Conservation (phyloP, 2,888 invertebrate genomes). For the Epicampocera succincta region DNA sequence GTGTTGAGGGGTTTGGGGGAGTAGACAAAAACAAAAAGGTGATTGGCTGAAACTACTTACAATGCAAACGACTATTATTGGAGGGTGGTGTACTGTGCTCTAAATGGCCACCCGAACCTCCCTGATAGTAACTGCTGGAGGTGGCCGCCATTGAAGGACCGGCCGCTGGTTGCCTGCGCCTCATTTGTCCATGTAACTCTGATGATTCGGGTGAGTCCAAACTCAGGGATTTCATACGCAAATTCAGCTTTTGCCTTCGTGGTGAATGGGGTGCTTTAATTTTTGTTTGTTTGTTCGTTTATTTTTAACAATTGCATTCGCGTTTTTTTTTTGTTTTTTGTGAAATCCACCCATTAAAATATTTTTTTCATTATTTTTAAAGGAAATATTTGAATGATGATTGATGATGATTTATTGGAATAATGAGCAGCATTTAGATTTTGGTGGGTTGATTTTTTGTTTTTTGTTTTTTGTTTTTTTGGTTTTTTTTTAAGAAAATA, state of each 20-base stretch:
- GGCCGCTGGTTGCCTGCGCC: slow-evolving; percentile 87
- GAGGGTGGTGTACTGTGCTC: slow-evolving; percentile 82
- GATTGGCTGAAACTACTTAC: slow-evolving; percentile 82
- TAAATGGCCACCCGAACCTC: slow-evolving; percentile 81
- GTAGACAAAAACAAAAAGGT: not conserved
- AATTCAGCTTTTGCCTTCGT: slow-evolving; percentile 96
- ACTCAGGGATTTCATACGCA: slow-evolving; percentile 98
- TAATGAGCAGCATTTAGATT: slow-evolving; percentile 62
- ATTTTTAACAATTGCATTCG: slow-evolving; percentile 36
- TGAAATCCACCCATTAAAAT: slow-evolving; percentile 20
- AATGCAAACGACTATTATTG: slow-evolving; percentile 84
- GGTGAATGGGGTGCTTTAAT: slow-evolving; percentile 95
- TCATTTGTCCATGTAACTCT: slow-evolving; percentile 87
- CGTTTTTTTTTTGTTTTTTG: not conserved
- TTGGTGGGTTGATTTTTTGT: slow-evolving; percentile 30
- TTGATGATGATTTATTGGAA: slow-evolving; percentile 58
- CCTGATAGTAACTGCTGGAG: slow-evolving; percentile 76
- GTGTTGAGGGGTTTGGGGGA: not conserved
- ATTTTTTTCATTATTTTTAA: slow-evolving; percentile 13
- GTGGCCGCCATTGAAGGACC: slow-evolving; percentile 82
- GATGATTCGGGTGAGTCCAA: slow-evolving; percentile 97
- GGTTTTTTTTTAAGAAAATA: slow-evolving; percentile 36
- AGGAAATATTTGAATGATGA: slow-evolving; percentile 51
- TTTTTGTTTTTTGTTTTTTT: no score
- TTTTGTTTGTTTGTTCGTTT: slow-evolving; percentile 32